Evolutionary conservation across 2,888 invertebrate species (phyloP), one percentile per base, ranked within the genome.

Genomic region (Xestoiulus laeticollis): DNA sequence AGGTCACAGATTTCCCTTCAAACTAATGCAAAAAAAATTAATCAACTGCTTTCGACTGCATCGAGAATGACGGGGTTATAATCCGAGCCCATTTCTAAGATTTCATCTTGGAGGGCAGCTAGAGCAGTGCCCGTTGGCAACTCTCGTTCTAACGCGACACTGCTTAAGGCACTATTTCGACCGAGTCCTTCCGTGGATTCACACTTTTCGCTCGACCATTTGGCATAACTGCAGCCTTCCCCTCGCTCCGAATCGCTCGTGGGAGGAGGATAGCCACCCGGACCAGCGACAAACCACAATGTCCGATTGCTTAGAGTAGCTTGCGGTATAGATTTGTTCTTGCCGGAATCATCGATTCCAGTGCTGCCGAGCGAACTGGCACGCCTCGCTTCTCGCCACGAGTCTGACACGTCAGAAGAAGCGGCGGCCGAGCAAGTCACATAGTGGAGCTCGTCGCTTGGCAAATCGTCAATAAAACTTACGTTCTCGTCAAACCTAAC

Each of bases 401-500:
- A 85, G 44, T 85, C 85, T 44, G 85, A 85, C 22, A 26, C 22
- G 10, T 43, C 10, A 4, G n/a, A 22, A 48, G 86, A 19, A 85
- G 48, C 19, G 10, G 86, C 14, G 43, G n/a, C 86, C n/a, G 53
- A 86, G 22, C 87, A 87, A 1, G 59, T 68, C 8, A 38, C 78
- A 87, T 38, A 78, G 22, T 78, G 87, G 32, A 78, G 32, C 26
- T 89, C 89, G 32, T 87, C 88, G 22, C 48, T 48, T 4, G 87
- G 87, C 16, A 87, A 87, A 85, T 89, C 89, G 86, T 90, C 90
- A 87, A 94, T 93, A 90, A 94, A 93, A 90, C 94, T 94, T 88
- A 94, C 94, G 89, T 94, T 94, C 91, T 94, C 94, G 90, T 95
- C 94, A 90, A 95, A 94, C 88, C 94, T 93, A 0, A 94, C 94